Percentiles rank a stretch among this genome's conserved stretches.
Evolutionary conservation across 2,888 invertebrate species (phyloP).

Genomic region (Phania funesta): DNA sequence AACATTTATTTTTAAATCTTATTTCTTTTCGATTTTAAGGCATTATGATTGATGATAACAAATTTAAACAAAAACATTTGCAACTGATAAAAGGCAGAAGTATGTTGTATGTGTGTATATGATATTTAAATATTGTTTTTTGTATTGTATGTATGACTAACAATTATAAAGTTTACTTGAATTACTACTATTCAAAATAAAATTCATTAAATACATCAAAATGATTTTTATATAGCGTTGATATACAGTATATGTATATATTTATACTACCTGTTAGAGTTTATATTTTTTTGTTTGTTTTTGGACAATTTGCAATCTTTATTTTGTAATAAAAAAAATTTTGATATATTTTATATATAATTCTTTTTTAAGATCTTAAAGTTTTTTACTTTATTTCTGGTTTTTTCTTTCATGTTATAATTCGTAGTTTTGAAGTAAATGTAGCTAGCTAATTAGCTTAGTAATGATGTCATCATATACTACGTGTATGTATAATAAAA

Average conservation of each 20-base stretch:
- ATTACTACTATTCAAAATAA: conserved; percentile 45
- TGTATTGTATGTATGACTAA: conserved; percentile 31
- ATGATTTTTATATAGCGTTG: conserved; percentile 24
- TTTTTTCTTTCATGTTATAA: conserved; percentile 41
- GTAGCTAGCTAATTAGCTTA: conserved; percentile 64
- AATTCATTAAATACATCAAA: conserved; percentile 42
- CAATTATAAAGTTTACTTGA: conserved; percentile 43
- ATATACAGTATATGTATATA: conserved; percentile 22
- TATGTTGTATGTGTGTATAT: neutral
- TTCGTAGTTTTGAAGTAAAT: conserved; percentile 52
- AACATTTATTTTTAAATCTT: conserved; percentile 36
- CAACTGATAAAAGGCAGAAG: conserved; percentile 61
- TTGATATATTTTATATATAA: conserved; percentile 62
- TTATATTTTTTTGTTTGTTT: conserved; percentile 26
- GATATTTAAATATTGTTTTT: conserved; percentile 18
- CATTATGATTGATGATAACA: conserved; percentile 65
- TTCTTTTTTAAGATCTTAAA: conserved; percentile 54
- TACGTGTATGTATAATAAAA: conserved; percentile 20
- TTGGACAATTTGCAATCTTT: conserved; percentile 58
- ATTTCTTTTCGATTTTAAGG: conserved; percentile 53
- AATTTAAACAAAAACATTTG: conserved; percentile 59
- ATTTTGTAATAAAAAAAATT: conserved; percentile 56
- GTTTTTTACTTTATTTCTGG: conserved; percentile 46
- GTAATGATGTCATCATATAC: conserved; percentile 51
- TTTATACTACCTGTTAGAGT: conserved; percentile 64